phyloP scores from a whole-genome alignment of 2,113 vertebrate species.

The human (Homo sapiens) region DNA sequence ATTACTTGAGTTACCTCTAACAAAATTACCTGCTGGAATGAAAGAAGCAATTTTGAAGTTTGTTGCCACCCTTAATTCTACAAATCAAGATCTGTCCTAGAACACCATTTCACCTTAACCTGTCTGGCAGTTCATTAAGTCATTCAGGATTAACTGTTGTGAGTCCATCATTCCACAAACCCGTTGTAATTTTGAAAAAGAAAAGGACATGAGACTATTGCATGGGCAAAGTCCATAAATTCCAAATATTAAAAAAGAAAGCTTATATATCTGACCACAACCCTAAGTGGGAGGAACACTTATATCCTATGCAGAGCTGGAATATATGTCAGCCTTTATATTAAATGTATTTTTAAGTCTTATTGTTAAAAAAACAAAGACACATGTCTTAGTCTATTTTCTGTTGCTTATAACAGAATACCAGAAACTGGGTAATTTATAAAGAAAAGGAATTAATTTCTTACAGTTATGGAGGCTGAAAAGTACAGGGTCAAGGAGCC shows the following conservation, averaged over 20 bases:
- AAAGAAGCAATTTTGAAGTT: not conserved
- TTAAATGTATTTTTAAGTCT: not conserved
- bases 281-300: not conserved
- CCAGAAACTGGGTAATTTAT: not conserved
- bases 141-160: not conserved
- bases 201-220: not conserved
- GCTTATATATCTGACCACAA: not conserved
- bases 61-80: conserved; percentile 1
- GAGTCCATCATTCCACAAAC: not conserved
- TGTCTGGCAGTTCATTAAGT: conserved; percentile 4
- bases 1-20: not conserved
- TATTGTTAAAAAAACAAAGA: not conserved
- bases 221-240: not conserved
- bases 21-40: not conserved
- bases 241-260: conserved; percentile 41
- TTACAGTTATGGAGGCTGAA: not conserved
- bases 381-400: not conserved
- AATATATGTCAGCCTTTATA: not conserved
- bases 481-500: not conserved
- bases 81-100: not conserved
- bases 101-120: not conserved
- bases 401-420: not conserved
- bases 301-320: not conserved
- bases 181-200: not conserved
- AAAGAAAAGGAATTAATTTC: not conserved